Percentiles rank a stretch among this genome's conserved stretches.
phyloP scores from a whole-genome alignment of 2,888 invertebrate species.

The Macropis europaea region DNA sequence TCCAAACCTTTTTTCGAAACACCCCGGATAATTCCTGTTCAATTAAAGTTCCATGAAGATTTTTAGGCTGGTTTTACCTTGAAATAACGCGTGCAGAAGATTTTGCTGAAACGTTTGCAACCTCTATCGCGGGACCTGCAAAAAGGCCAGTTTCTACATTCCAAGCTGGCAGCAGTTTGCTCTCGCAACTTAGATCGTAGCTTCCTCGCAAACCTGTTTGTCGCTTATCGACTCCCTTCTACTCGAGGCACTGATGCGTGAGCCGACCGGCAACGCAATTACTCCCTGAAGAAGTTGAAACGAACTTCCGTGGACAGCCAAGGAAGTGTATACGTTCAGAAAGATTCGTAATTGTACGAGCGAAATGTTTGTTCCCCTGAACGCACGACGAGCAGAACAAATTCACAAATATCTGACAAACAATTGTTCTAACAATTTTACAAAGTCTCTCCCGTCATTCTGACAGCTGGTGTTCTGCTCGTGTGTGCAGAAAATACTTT shows the following conservation, averaged over 20 bases:
- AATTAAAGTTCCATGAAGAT: neutral
- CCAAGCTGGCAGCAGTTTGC: constrained; percentile 28
- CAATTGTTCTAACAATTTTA: no score
- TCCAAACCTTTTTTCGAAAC: no score
- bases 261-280: constrained; percentile 41
- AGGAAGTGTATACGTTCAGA: constrained; percentile 67
- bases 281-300: constrained; percentile 31
- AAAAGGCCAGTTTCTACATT: constrained; percentile 9
- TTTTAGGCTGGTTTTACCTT: neutral
- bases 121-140: neutral
- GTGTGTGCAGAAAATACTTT: constrained; percentile 40
- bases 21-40: no score
- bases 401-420: no score
- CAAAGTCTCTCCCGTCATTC: no score
- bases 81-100: neutral
- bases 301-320: constrained; percentile 50
- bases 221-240: constrained; percentile 44
- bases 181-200: constrained; percentile 29
- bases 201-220: constrained; percentile 41
- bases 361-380: constrained; percentile 31
- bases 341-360: constrained; percentile 77
- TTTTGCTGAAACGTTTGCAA: neutral
- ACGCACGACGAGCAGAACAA: constrained; percentile 55
- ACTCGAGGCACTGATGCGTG: constrained; percentile 39
- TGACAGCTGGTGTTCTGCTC: constrained; percentile 56